Evolutionary conservation across 2,797 vertebrate genomes (phyloP).

Genomic region (Margarornis squamiger): DNA sequence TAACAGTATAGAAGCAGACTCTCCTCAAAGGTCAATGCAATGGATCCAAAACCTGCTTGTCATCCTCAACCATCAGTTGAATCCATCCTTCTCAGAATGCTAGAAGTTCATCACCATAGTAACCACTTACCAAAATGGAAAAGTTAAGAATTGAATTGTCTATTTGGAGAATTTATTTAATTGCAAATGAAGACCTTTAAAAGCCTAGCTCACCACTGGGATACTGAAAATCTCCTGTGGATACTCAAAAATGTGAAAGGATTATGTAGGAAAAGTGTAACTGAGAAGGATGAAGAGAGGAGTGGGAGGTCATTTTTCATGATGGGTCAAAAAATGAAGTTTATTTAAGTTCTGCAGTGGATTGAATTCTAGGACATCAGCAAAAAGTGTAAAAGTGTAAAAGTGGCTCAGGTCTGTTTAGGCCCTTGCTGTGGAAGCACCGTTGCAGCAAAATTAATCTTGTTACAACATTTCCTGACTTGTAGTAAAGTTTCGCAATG

Average conservation of each 20-base stretch:
- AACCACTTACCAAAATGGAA: constrained; percentile 1
- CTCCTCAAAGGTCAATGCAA: constrained; percentile 24
- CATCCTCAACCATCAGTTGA: neutral
- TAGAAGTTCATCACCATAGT: constrained; percentile 22
- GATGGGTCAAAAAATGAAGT: neutral
- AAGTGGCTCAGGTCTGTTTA: neutral
- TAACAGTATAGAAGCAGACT: neutral
- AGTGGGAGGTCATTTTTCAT: neutral
- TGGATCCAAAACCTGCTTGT: constrained; percentile 27
- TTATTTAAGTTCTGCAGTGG: neutral
- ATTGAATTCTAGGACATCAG: neutral
- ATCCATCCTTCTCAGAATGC: constrained; percentile 11
- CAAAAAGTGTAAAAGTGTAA: constrained; percentile 5
- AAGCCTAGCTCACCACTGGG: neutral
- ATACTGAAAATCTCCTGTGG: neutral
- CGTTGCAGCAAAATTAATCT: constrained; percentile 16
- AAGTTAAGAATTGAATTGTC: constrained; percentile 29
- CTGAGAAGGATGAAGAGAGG: neutral
- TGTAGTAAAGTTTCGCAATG: neutral
- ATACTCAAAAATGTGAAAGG: neutral
- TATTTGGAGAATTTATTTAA: constrained; percentile 57
- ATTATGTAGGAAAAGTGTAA: neutral
- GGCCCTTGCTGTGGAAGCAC: neutral
- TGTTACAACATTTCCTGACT: neutral
- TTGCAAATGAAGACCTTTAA: constrained; percentile 63